A percentile compares a stretch with the other conserved stretches of the same genome.
Evolutionary conservation across 2,113 vertebrate species (phyloP).

Genomic region (Polypterus bichir): DNA sequence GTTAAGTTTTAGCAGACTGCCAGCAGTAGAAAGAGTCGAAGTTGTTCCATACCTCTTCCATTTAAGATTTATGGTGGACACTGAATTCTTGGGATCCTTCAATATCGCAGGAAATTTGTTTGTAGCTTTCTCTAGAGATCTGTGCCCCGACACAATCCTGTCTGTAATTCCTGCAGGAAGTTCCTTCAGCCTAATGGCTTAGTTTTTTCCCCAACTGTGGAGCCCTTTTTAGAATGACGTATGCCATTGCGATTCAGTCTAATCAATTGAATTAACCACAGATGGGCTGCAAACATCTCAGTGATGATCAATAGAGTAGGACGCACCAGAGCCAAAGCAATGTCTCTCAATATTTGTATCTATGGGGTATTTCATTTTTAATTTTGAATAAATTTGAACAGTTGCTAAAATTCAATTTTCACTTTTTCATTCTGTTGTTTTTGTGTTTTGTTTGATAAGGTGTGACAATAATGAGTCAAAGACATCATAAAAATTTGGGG

Average conservation of each 20-base stretch:
- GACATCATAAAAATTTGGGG: too few relatives aligned
- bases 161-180: neutral
- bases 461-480: too few relatives aligned
- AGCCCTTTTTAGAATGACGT: neutral
- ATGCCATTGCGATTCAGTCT: too few relatives aligned
- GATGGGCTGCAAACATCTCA: too few relatives aligned
- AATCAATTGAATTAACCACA: too few relatives aligned
- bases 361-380: neutral
- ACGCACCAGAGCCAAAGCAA: neutral
- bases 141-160: neutral
- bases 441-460: too few relatives aligned
- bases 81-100: neutral
- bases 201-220: slow-evolving; percentile 1
- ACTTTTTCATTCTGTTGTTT: too few relatives aligned
- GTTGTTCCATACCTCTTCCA: too few relatives aligned
- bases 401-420: too few relatives aligned
- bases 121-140: neutral
- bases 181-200: neutral
- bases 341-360: neutral
- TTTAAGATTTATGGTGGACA: neutral
- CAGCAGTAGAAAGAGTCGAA: neutral
- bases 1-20: neutral
- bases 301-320: too few relatives aligned
- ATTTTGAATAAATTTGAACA: neutral
- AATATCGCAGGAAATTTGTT: neutral